Conservation (phyloP, 2,888 invertebrate species). For the Fabriciana adippe region DNA sequence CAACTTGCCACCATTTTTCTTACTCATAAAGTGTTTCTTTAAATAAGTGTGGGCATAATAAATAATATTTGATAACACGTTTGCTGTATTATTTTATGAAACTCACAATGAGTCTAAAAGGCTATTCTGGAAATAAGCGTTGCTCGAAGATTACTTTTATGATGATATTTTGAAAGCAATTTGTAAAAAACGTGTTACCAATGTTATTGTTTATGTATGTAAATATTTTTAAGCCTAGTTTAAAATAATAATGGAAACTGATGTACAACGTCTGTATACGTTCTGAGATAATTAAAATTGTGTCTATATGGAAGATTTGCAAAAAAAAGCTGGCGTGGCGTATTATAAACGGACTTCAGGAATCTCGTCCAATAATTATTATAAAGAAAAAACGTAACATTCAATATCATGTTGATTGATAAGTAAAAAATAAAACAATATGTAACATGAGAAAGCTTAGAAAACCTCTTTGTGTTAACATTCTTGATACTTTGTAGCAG, state of each 20-base stretch:
- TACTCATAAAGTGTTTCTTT: constrained; percentile 16
- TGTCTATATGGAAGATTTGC: constrained; percentile 54
- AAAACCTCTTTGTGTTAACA: not conserved
- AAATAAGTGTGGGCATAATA: constrained; percentile 27
- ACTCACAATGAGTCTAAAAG: constrained; percentile 32
- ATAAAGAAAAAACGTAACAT: not conserved
- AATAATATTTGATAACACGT: constrained; percentile 34
- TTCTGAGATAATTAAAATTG: constrained; percentile 65
- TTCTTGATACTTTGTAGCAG: too few species aligned
- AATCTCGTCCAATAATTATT: not conserved
- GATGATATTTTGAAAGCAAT: constrained; percentile 4
- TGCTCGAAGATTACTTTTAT: constrained; percentile 8
- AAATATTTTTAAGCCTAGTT: constrained; percentile 64
- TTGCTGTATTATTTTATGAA: constrained; percentile 26
- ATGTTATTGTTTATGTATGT: constrained; percentile 47
- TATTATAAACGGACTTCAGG: constrained; percentile 28
- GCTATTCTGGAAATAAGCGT: constrained; percentile 16
- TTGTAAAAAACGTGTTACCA: constrained; percentile 29
- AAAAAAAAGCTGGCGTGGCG: constrained; percentile 55
- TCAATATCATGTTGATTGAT: not conserved
- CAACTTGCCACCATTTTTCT: constrained; percentile 39
- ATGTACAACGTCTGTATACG: constrained; percentile 82
- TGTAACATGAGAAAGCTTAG: too few species aligned
- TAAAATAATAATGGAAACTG: constrained; percentile 72
- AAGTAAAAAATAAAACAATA: not conserved